Evolutionary conservation across 2,888 invertebrate genomes (phyloP).

Genomic region (Litoditis marina): DNA sequence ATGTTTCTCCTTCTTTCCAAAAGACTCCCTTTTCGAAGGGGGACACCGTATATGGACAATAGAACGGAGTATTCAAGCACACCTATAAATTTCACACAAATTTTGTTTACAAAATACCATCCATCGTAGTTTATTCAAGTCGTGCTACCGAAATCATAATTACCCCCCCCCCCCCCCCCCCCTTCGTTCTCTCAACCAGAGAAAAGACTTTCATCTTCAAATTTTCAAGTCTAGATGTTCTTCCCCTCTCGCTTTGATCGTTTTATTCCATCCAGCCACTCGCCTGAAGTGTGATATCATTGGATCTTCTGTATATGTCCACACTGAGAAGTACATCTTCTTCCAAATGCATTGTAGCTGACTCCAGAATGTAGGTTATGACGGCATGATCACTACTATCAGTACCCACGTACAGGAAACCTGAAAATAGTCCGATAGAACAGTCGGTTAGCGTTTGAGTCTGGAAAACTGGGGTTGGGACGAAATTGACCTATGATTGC

Average conservation of each 20-base stretch:
- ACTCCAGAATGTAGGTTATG: conserved; percentile 45
- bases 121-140: no score
- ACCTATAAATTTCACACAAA: conserved; percentile 27
- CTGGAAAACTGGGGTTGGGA: no score
- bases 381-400: conserved; percentile 31
- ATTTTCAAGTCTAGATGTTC: no score
- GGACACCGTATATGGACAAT: conserved; percentile 46
- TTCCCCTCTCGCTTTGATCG: no score
- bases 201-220: no score
- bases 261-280: no score
- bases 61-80: conserved; percentile 45
- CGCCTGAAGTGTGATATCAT: conserved; percentile 50
- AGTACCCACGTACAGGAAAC: conserved; percentile 50
- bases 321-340: conserved; percentile 40
- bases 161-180: no score
- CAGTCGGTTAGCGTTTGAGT: no score
- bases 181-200: no score
- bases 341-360: conserved; percentile 36
- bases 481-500: no score
- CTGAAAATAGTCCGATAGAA: conserved; percentile 12
- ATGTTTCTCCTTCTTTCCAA: conserved; percentile 44
- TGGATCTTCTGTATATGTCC: conserved; percentile 50
- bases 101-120: no score
- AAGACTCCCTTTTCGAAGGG: conserved; percentile 37
- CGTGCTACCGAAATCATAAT: no score